Evolutionary conservation across 2,113 vertebrate genomes (phyloP).

Genomic region (Atrichornis clamosus): DNA sequence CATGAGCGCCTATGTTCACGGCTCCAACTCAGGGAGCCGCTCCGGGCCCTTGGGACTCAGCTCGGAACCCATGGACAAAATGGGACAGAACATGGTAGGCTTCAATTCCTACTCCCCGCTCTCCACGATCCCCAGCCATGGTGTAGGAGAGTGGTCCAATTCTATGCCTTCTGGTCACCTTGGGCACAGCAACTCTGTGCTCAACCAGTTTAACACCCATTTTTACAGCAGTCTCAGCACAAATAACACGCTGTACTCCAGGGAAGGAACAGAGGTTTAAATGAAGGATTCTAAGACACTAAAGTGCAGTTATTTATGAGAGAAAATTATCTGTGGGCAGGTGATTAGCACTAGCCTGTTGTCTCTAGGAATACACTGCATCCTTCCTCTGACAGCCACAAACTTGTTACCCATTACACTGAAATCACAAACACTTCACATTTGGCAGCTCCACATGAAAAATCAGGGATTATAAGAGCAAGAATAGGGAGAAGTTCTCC

Average conservation of each 20-base stretch:
- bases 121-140: conserved; percentile 73
- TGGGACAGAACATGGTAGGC: conserved; percentile 76
- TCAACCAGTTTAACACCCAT: conserved; percentile 87
- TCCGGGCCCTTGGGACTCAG: conserved; percentile 77
- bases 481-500: neutral
- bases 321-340: neutral
- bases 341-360: neutral
- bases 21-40: conserved; percentile 48
- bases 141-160: conserved; percentile 78
- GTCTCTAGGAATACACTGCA: neutral
- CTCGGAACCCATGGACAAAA: conserved; percentile 79
- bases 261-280: conserved; percentile 93
- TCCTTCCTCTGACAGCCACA: neutral
- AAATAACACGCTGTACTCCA: conserved; percentile 80
- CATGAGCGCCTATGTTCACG: conserved; percentile 71
- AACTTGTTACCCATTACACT: neutral
- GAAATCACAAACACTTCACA: neutral
- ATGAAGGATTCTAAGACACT: neutral
- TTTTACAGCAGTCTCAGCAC: conserved; percentile 85
- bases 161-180: conserved; percentile 75
- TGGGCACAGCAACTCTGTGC: conserved; percentile 81
- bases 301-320: neutral
- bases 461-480: neutral
- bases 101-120: conserved; percentile 85
- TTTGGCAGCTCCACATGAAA: neutral